Percentiles rank a stretch among this genome's conserved stretches.
Conservation (phyloP, 2,888 invertebrate genomes). For the Dexiosoma caninum region DNA sequence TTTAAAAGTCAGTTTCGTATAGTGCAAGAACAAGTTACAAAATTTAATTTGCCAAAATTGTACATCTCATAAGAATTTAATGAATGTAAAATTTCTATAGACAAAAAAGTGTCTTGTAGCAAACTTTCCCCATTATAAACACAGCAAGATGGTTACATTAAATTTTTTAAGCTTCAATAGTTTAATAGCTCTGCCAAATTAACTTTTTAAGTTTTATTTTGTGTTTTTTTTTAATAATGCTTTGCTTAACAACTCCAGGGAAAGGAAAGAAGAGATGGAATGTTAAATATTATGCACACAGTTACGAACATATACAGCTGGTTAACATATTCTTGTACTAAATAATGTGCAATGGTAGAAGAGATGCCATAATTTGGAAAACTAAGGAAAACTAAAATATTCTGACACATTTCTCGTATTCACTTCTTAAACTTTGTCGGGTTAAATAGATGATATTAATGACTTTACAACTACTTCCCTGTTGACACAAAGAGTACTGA, state of each 20-base stretch:
- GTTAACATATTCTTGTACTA: slow-evolving; percentile 12
- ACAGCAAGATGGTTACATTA: slow-evolving; percentile 20
- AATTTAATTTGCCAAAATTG: too few species aligned
- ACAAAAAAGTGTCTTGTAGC: background rate
- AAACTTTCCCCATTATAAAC: slow-evolving; percentile 20
- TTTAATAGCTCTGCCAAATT: slow-evolving; percentile 49
- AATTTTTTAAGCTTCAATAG: slow-evolving; percentile 28
- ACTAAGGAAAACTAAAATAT: too few species aligned
- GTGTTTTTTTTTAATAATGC: background rate
- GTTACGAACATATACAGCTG: background rate
- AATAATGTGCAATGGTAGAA: too few species aligned
- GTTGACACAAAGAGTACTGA: too few species aligned
- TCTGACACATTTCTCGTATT: too few species aligned
- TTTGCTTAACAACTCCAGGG: background rate
- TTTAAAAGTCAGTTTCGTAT: too few species aligned
- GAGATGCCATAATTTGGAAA: too few species aligned
- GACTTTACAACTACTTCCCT: too few species aligned
- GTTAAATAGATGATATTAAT: too few species aligned
- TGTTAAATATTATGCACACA: slow-evolving; percentile 30
- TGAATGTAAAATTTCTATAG: background rate
- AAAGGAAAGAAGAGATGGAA: slow-evolving; percentile 15
- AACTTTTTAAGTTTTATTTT: slow-evolving; percentile 46
- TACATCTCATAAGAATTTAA: background rate
- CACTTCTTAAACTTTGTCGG: too few species aligned
- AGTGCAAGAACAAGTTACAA: too few species aligned